Evolutionary conservation across 2,797 vertebrate species (phyloP).

Genomic region (Neopelma chrysocephalum): DNA sequence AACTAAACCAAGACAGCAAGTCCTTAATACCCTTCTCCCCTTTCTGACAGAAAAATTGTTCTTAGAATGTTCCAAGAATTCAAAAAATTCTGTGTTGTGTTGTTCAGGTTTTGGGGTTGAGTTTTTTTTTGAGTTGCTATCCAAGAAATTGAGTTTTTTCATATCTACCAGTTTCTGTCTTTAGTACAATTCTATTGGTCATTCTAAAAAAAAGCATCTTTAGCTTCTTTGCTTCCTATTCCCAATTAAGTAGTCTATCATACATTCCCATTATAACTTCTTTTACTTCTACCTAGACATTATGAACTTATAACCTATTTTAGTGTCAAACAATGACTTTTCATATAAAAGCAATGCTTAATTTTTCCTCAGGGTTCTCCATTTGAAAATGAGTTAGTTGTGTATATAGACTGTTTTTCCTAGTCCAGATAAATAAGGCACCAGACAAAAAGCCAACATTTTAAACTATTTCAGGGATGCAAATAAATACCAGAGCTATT

Average conservation of each 20-base stretch:
- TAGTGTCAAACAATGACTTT: neutral
- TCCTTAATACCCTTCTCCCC: neutral
- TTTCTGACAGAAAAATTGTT: neutral
- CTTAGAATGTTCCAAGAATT: neutral
- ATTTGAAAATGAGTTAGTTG: neutral
- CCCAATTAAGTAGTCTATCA: neutral
- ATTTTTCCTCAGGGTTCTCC: neutral
- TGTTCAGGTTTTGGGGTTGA: neutral
- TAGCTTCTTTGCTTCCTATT: neutral
- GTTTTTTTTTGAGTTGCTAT: neutral
- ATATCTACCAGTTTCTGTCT: neutral
- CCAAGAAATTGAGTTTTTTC: neutral
- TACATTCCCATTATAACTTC: neutral
- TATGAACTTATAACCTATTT: neutral
- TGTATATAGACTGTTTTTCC: neutral
- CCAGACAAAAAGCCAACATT: slow-evolving; percentile 59
- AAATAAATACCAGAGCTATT: slow-evolving; percentile 70
- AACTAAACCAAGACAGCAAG: neutral
- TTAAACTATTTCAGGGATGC: slow-evolving; percentile 63
- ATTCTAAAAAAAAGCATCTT: neutral
- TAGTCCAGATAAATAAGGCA: neutral
- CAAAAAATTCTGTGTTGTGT: neutral
- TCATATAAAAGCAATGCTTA: neutral
- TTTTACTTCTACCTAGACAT: neutral
- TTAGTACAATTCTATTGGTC: neutral